These are phyloP conservation scores for human DNA, from an alignment of 2,113 vertebrate species.

Conservation along the genomic window DNA sequence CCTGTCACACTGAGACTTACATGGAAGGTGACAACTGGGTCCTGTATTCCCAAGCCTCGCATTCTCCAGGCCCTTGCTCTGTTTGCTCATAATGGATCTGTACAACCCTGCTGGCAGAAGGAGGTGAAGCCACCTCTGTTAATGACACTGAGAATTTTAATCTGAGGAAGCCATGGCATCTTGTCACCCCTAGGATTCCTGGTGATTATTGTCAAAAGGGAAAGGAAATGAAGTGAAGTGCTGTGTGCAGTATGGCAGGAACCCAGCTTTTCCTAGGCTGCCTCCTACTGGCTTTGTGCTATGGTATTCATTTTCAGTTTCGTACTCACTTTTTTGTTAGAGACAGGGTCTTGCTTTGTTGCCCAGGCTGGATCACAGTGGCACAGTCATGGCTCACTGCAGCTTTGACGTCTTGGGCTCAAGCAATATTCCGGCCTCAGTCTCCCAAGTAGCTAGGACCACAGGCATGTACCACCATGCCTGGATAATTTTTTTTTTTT, in stretches of 20 bases:
- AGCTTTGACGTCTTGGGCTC: too few relatives aligned
- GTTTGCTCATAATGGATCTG: neutral
- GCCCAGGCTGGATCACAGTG: too few relatives aligned
- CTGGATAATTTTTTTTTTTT: too few relatives aligned
- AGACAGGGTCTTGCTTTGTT: too few relatives aligned
- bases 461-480: too few relatives aligned
- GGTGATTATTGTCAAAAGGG: neutral
- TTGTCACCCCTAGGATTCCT: neutral
- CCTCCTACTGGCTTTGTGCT: fast-evolving
- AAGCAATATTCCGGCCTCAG: too few relatives aligned
- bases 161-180: fast-evolving
- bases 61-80: neutral
- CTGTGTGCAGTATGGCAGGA: neutral
- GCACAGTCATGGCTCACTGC: too few relatives aligned
- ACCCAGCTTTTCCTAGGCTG: neutral
- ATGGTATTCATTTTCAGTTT: neutral
- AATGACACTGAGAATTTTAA: neutral
- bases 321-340: neutral
- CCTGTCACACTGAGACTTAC: too few relatives aligned
- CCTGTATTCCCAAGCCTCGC: fast-evolving
- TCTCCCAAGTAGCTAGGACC: too few relatives aligned
- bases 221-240: neutral
- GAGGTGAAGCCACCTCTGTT: neutral
- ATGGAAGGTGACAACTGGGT: neutral
- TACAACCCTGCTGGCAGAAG: neutral